Percentiles rank a stretch among this genome's conserved stretches.
These are phyloP conservation scores for Diplosoma virens DNA, from an alignment of 23 tunicate genomes.

Conservation along the genomic window DNA sequence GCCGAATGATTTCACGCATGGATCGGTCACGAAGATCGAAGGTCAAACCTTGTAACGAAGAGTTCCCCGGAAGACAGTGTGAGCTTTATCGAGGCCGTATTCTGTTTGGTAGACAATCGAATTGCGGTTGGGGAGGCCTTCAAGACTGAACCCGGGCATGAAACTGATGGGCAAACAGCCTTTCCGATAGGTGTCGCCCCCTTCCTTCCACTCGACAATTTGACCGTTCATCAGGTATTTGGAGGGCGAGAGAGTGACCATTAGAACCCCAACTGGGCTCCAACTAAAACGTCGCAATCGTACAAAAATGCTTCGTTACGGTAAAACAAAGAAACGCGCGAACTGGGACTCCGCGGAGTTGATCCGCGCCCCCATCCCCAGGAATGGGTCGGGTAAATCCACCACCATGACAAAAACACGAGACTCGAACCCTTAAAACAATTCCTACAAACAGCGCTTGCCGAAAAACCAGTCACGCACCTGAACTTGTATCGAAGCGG, in stretches of 20 bases:
- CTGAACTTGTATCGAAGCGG: constrained; percentile 93
- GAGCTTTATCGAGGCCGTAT: constrained; percentile 57
- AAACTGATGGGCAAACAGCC: constrained; percentile 53
- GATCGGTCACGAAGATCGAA: constrained; percentile 12
- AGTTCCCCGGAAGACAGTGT: constrained; percentile 87
- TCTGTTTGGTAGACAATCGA: constrained; percentile 75
- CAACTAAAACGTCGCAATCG: too few relatives aligned
- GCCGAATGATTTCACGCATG: background rate
- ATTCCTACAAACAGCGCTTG: too few relatives aligned
- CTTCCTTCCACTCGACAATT: constrained; percentile 52
- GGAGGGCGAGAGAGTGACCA: constrained; percentile 77
- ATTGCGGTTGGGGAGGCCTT: constrained; percentile 97
- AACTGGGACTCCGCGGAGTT: too few relatives aligned
- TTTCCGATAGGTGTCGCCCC: constrained; percentile 68
- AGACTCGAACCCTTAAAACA: too few relatives aligned
- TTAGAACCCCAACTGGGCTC: constrained; percentile 90
- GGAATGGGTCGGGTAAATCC: too few relatives aligned
- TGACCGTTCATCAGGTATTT: constrained; percentile 67
- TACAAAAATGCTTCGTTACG: too few relatives aligned
- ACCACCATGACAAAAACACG: too few relatives aligned
- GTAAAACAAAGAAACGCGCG: too few relatives aligned
- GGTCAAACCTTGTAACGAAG: constrained; percentile 74
- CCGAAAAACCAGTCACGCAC: constrained; percentile 40
- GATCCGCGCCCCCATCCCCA: too few relatives aligned
- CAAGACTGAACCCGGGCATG: constrained; percentile 90